phyloP scores from a whole-genome alignment of 92 coral and sea anemone genomes.

The Actinostola sp. region DNA sequence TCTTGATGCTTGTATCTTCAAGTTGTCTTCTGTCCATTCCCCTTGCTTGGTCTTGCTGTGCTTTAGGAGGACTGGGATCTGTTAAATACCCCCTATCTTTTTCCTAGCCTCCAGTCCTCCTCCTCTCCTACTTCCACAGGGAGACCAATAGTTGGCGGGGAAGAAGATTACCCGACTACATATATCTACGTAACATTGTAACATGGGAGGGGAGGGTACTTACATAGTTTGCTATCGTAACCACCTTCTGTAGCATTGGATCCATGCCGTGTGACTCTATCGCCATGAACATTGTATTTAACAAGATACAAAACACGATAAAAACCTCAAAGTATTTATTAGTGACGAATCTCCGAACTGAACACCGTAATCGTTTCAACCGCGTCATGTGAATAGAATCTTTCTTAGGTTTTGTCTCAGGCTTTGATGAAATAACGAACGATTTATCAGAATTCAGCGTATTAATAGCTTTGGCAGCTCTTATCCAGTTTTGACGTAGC shows the following conservation, averaged over 20 bases:
- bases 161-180: too few species aligned
- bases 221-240: slow-evolving; percentile 80
- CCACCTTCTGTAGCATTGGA: slow-evolving; percentile 50
- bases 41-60: too few species aligned
- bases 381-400: not conserved
- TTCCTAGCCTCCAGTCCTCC: too few species aligned
- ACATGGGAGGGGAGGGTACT: slow-evolving; percentile 32
- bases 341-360: slow-evolving; percentile 40
- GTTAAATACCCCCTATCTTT: too few species aligned
- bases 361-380: slow-evolving; percentile 46
- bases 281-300: slow-evolving; percentile 90
- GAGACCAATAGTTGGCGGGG: too few species aligned
- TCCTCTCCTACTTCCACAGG: too few species aligned
- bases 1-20: too few species aligned
- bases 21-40: too few species aligned
- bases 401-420: not conserved
- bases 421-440: not conserved
- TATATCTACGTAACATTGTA: too few species aligned
- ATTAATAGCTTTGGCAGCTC: not conserved
- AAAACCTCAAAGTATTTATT: slow-evolving; percentile 71
- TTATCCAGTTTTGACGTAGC: slow-evolving; percentile 42
- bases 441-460: slow-evolving; percentile 3
- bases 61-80: too few species aligned
- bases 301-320: slow-evolving; percentile 77
- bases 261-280: slow-evolving; percentile 86